Percentiles rank a stretch among this genome's conserved stretches.
Evolutionary conservation across 2,113 vertebrate species (phyloP).

Genomic region (Podarcis muralis): DNA sequence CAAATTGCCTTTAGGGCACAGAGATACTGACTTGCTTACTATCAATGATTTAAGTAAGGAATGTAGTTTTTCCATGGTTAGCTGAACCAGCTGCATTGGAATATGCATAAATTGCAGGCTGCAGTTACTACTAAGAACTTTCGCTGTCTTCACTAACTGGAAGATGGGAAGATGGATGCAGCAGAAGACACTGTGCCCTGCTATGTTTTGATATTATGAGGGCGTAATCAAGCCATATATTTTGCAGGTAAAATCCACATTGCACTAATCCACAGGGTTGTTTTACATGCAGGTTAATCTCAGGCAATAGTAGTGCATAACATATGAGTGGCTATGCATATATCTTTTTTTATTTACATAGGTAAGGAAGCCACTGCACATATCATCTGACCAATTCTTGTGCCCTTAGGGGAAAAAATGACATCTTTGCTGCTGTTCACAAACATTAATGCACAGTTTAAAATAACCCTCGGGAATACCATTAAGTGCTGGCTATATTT

Average conservation of each 20-base stretch:
- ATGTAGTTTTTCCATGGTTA: background rate
- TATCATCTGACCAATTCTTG: background rate
- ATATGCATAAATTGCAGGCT: constrained; percentile 24
- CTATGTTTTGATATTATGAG: background rate
- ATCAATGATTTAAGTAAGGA: background rate
- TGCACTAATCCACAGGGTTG: background rate
- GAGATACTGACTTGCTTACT: background rate
- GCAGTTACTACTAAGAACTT: background rate
- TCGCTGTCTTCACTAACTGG: background rate
- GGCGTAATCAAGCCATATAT: background rate
- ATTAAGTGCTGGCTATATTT: background rate
- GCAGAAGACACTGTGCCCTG: background rate
- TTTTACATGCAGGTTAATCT: background rate
- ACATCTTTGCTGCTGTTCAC: background rate
- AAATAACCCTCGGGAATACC: background rate
- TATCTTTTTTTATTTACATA: background rate
- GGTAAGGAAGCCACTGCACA: background rate
- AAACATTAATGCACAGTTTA: background rate
- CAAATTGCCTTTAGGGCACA: background rate
- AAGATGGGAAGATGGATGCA: background rate
- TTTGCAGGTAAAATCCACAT: background rate
- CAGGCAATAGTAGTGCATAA: background rate
- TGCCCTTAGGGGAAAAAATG: background rate
- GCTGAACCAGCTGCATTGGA: background rate
- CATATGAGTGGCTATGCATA: background rate